These are phyloP conservation scores for Siniperca obscura DNA, from an alignment of 2,797 vertebrate species.

Conservation along the genomic window DNA sequence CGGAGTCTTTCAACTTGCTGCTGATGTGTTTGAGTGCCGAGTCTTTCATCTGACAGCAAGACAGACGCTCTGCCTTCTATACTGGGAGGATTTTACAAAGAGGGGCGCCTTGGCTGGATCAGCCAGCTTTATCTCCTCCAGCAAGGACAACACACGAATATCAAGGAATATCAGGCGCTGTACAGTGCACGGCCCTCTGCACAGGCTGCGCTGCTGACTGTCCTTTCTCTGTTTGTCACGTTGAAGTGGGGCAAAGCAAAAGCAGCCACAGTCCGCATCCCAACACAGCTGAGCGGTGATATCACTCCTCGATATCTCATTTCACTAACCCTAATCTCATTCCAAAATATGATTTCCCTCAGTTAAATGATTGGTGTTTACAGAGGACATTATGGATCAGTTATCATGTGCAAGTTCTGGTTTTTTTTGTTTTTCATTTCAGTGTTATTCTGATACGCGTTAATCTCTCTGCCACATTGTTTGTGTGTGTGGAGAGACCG, in stretches of 20 bases:
- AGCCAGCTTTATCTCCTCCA: conserved; percentile 34
- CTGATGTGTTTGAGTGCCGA: conserved; percentile 15
- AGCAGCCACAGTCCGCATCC: neutral
- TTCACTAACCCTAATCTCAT: conserved; percentile 55
- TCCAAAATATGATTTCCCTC: conserved; percentile 52
- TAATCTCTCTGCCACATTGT: conserved; percentile 56
- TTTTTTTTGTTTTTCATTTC: conserved; percentile 10
- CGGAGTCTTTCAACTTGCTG: conserved; percentile 31
- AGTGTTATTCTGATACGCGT: conserved; percentile 47
- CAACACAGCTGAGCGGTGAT: conserved; percentile 7
- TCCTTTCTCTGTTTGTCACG: conserved; percentile 25
- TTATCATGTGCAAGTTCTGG: conserved; percentile 17
- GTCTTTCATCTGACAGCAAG: conserved; percentile 39
- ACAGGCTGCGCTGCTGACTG: conserved; percentile 31
- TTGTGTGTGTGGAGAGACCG: conserved; percentile 29
- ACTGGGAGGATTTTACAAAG: neutral
- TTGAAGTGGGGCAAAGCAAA: conserved; percentile 37
- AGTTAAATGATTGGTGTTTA: conserved; percentile 49
- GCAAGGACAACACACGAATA: conserved; percentile 18
- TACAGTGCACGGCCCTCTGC: neutral
- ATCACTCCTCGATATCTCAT: conserved; percentile 51
- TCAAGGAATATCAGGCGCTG: conserved; percentile 25
- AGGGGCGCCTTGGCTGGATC: conserved; percentile 9
- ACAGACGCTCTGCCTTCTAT: neutral
- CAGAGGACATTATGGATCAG: conserved; percentile 27